Base-by-base conservation (phyloP, 2,888 invertebrate species). In the Lymantria dispar region DNA sequence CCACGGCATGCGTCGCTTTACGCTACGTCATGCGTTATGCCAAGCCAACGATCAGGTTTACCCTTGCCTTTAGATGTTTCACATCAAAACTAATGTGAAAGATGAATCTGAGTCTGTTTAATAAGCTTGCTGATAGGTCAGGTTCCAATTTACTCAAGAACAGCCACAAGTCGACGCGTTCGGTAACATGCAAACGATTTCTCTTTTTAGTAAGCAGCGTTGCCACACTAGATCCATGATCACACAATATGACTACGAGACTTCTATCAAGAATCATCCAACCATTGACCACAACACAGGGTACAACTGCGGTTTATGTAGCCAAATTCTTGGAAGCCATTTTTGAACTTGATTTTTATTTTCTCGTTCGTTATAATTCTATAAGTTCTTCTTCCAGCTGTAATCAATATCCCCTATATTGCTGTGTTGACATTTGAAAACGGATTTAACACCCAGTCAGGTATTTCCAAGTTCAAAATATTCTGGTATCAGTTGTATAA, bases 401-500 rank as follows among this genome's bases (percentile, higher is more conserved):
- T 13, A 49, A 41, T 64, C 53, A n/a, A n/a, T n/a, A n/a, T n/a
- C n/a, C n/a, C n/a, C n/a, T n/a, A 63, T 31, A 59, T 53, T 63
- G 55, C 62, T 60, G 47, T 60, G 60, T 58, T 56, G 62, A 57
- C 51, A 55, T 68, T 64, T 65, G 55, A 64, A 64, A 63, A 63
- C 11, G 55, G 58, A 60, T 65, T 58, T 41, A 60, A 65, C 54
- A 62, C 58, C 61, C 54, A 60, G 49, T 62, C 60, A 62, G 56
- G 59, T 59, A 69, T 62, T 13, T 38, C n/a, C n/a, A 38, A 38
- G 11, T 38, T 54, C 58, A 48, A 54, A 50, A 48, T 52, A 51
- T n/a, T n/a, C n/a, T n/a, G n/a, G n/a, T n/a, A n/a, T n/a, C n/a
- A n/a, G n/a, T n/a, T n/a, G n/a, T n/a, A n/a, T n/a, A n/a, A n/a